Base-by-base conservation (phyloP, 2,888 invertebrate species). In the Dolichopus griseipennis region DNA sequence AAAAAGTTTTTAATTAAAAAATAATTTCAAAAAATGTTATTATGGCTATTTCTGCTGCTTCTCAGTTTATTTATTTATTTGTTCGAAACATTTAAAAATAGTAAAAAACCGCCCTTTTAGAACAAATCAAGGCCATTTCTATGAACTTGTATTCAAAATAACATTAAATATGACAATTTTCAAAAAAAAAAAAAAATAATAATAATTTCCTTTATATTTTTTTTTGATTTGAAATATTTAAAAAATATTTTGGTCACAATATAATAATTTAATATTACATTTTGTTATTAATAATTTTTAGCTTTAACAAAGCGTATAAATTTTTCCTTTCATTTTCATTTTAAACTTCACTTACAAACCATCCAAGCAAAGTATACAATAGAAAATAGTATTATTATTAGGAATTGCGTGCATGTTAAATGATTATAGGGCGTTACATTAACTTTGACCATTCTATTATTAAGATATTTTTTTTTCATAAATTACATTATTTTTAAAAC, bases 361-460 rank as follows among this genome's bases (percentile, higher is more conserved):
- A 41, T 2, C 41, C 15, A 12, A 41, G 41, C 41, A 12, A 41
- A 41, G 1, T 41, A n/a, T n/a, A 41, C 15, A 41, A 41, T 12
- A 41, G 9, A 41, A 9, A 41, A 12, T 52, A n/a, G n/a, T n/a
- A n/a, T n/a, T 52, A 12, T 7, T 37, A 52, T 52, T 12, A 15
- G 18, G 52, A 52, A 52, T 52, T 52, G 52, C 52, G 52, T 52
- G 52, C 52, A 52, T 18, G 15, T 12, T 18, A 52, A 52, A 52
- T 52, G 52, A 52, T 52, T 52, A 52, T 52, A 52, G 52, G 52
- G 52, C 52, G 52, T 52, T 52, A 52, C 52, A 52, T 52, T 52
- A 52, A 52, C 52, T 52, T 52, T 52, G 52, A 52, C 52, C 52
- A 52, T 52, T 52, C 52, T 18, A 52, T 52, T 52, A 52, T 52